These are phyloP conservation scores for Verasper variegatus DNA, from an alignment of 2,113 vertebrate genomes.

Conservation along the genomic window DNA sequence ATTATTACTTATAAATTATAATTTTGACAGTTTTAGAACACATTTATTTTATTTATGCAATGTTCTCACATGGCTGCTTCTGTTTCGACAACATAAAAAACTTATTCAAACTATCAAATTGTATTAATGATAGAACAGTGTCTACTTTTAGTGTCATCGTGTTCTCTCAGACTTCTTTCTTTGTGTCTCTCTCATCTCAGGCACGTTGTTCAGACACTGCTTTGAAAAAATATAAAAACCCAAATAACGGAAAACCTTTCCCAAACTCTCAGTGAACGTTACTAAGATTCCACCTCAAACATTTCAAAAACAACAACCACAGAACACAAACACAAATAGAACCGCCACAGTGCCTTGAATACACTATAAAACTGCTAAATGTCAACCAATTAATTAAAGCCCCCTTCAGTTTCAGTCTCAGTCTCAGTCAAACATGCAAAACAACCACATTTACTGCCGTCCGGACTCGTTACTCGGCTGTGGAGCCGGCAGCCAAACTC, in stretches of 20 bases:
- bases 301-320: neutral
- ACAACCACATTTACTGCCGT: constrained; percentile 1
- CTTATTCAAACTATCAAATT: too few species aligned
- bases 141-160: too few species aligned
- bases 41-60: neutral
- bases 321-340: neutral
- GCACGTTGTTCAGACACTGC: too few species aligned
- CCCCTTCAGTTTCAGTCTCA: neutral
- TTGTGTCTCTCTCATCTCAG: too few species aligned
- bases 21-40: neutral
- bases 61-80: neutral
- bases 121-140: too few species aligned
- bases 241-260: neutral
- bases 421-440: constrained; percentile 1
- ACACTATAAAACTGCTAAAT: neutral
- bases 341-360: neutral
- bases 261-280: neutral
- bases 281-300: neutral
- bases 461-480: neutral
- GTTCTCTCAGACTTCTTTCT: too few species aligned
- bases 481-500: constrained; percentile 9
- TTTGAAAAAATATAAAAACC: too few species aligned
- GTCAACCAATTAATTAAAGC: neutral
- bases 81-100: neutral
- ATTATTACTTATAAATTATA: neutral